Evolutionary conservation across 2,797 vertebrate genomes (phyloP).

Genomic region (Tachyglossus aculeatus): DNA sequence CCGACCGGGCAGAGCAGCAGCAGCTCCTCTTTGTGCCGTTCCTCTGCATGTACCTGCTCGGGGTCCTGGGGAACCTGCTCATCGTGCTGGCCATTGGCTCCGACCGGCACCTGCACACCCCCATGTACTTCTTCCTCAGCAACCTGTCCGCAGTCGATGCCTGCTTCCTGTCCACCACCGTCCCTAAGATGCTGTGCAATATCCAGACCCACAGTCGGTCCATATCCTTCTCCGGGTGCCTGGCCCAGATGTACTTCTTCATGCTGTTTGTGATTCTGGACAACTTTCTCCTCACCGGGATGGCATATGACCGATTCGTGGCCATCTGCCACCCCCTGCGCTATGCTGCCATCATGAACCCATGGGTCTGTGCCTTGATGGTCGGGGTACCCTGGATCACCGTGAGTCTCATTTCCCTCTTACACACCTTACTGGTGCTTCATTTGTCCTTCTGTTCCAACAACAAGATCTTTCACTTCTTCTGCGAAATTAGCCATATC

Average conservation of each 20-base stretch:
- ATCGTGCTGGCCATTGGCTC: constrained; percentile 25
- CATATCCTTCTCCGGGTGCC: constrained; percentile 3
- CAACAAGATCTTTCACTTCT: constrained; percentile 26
- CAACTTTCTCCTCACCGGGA: no score
- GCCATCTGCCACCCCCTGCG: constrained; percentile 55
- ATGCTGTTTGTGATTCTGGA: no score
- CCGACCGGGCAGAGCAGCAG: background rate
- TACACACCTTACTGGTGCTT: constrained; percentile 29
- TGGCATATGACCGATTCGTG: no score
- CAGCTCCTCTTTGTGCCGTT: constrained; percentile 27
- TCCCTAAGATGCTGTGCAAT: constrained; percentile 16
- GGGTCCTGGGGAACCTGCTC: constrained; percentile 39
- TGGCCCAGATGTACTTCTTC: constrained; percentile 12
- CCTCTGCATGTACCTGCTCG: constrained; percentile 34
- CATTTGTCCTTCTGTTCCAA: constrained; percentile 30
- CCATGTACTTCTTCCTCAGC: constrained; percentile 49
- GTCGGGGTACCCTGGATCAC: constrained; percentile 23
- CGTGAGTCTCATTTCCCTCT: constrained; percentile 34
- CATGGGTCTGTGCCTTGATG: constrained; percentile 24
- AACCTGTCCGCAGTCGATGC: constrained; percentile 43
- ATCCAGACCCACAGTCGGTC: background rate
- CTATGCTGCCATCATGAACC: constrained; percentile 31
- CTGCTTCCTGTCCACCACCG: constrained; percentile 38
- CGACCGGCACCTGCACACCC: constrained; percentile 31
- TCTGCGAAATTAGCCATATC: constrained; percentile 34